Base-by-base conservation (phyloP, 2,888 invertebrate genomes). In the Strigamia crassipes region DNA sequence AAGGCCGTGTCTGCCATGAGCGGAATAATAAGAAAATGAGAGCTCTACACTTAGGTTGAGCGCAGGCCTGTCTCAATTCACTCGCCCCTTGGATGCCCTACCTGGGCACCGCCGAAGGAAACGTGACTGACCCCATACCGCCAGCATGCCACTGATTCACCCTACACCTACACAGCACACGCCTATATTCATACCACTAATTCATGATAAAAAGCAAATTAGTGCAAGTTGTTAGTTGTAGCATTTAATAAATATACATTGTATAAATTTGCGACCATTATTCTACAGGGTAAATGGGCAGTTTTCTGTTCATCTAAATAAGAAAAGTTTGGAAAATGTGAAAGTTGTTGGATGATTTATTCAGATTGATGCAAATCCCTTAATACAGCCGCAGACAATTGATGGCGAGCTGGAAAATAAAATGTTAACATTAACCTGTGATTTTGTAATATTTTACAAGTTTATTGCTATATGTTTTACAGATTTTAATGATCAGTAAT, bases 1-100 rank as follows among this genome's bases (percentile, higher is more conserved):
- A 56, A 56, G 56, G 56, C 56, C 56, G 56, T 56, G 56, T 21
- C 56, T 56, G 56, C 56, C 56, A 56, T 56, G 56, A 56, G 56
- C 56, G 56, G 56, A 56, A 56, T 56, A 56, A 56, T 56, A 56
- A 56, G 56, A 56, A 56, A 56, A 56, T 56, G 56, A 56, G 56
- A 56, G 56, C 56, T 56, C 56, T 56, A 56, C 56, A 56, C 56
- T 56, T 56, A 8, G 56, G 56, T 56, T 56, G 56, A 56, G 56
- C 18, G 21, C n/a, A 56, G 56, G 56, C 56, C 56, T 56, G 56
- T 56, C 56, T 56, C 56, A 56, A 56, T 56, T 56, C 56, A 56
- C 56, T 56, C 56, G 56, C 56, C 56, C 56, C 56, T 18, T 56
- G 56, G 56, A 56, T 18, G 56, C 56, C 56, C 56, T 56, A 56